These are phyloP conservation scores for Spheniscus mendiculus DNA, from an alignment of 2,113 vertebrate genomes.

Conservation along the genomic window DNA sequence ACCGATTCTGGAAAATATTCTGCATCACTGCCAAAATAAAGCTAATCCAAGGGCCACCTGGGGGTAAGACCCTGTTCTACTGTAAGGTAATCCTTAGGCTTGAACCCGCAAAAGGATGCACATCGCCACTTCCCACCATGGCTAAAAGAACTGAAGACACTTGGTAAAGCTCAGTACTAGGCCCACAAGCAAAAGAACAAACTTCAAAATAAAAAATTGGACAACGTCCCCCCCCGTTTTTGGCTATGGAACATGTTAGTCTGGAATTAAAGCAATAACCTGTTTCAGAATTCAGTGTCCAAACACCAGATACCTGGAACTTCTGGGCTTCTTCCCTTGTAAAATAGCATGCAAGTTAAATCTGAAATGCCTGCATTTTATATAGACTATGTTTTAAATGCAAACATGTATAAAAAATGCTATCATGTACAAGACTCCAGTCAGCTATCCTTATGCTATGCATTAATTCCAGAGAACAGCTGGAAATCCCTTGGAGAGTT, in stretches of 20 bases:
- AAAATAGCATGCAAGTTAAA: slow-evolving; percentile 16
- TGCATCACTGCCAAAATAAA: not conserved
- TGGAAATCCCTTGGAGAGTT: slow-evolving; percentile 47
- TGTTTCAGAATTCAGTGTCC: not conserved
- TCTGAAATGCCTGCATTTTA: slow-evolving; percentile 42
- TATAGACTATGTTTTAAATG: not conserved
- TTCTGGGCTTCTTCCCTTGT: not conserved
- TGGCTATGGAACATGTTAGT: not conserved
- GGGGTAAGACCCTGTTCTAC: not conserved
- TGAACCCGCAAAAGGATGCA: not conserved
- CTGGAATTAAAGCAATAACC: slow-evolving; percentile 51
- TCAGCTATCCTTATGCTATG: slow-evolving; percentile 48
- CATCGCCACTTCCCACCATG: not conserved
- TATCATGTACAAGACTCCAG: not conserved
- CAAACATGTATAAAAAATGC: slow-evolving; percentile 12
- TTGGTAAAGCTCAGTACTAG: not conserved
- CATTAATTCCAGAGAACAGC: slow-evolving; percentile 56
- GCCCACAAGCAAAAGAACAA: not conserved
- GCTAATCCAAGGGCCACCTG: not conserved
- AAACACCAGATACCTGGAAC: not conserved
- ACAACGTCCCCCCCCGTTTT: not conserved
- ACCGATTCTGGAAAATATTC: not conserved
- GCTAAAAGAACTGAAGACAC: not conserved
- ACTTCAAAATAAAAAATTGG: not conserved
- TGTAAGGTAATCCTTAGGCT: not conserved